Percentiles rank a stretch among this genome's conserved stretches.
Conservation (phyloP, 2,113 vertebrate genomes). For the Fregata magnificens region DNA sequence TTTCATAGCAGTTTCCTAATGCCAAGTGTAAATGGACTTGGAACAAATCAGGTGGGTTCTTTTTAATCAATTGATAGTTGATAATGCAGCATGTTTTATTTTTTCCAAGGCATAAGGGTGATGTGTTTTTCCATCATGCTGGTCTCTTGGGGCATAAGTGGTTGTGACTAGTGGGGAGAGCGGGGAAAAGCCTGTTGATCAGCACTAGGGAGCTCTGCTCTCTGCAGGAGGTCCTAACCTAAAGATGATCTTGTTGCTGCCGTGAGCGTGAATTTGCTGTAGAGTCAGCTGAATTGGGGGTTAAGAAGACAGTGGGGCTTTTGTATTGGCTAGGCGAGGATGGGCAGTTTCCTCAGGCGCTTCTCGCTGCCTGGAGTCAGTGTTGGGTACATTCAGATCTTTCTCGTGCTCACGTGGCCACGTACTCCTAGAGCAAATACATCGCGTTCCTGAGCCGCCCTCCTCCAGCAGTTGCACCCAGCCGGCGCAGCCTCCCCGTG, state of each 20-base stretch:
- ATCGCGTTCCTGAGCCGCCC: neutral
- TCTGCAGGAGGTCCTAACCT: neutral
- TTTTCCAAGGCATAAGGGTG: neutral
- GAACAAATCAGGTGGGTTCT: neutral
- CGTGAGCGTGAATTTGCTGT: neutral
- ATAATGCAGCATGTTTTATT: neutral
- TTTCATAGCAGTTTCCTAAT: neutral
- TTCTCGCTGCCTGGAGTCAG: neutral
- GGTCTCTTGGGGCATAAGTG: neutral
- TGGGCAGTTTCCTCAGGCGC: neutral
- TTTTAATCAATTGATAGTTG: neutral
- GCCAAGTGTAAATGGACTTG: neutral
- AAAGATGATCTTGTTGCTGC: neutral
- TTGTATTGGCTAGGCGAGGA: neutral
- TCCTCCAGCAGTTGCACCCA: neutral
- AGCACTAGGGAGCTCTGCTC: neutral
- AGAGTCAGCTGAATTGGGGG: neutral
- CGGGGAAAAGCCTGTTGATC: neutral
- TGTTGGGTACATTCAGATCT: neutral
- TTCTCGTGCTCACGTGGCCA: neutral
- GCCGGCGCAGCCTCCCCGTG: fast-evolving
- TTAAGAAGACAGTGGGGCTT: neutral
- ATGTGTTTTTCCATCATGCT: neutral
- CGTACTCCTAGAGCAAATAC: neutral
- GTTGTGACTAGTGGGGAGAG: neutral